Conservation (phyloP, 2,797 vertebrate species). For the Oreortyx pictus region DNA sequence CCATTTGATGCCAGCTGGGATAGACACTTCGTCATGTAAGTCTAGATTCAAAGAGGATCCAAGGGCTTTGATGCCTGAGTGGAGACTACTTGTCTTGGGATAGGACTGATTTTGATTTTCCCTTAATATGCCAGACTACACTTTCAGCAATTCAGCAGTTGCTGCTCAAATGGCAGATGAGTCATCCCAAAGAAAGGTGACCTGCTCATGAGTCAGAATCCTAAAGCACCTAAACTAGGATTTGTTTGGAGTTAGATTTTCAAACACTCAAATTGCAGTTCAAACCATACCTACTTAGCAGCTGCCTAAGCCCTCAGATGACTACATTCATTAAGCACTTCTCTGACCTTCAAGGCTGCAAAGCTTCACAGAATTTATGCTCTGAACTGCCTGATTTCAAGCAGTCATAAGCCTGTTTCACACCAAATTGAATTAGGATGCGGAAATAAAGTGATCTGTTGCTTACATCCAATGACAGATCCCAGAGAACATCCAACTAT, state of each 20-base stretch:
- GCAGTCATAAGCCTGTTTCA: neutral
- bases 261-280: neutral
- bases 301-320: neutral
- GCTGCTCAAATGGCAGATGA: slow-evolving; percentile 29
- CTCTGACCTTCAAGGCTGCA: neutral
- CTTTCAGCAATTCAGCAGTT: neutral
- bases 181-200: slow-evolving; percentile 32
- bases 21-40: slow-evolving; percentile 6
- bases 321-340: neutral
- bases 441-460: neutral
- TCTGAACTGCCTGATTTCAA: neutral
- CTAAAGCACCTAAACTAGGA: neutral
- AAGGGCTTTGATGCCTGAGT: neutral
- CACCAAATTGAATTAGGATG: neutral
- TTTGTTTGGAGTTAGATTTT: slow-evolving; percentile 11
- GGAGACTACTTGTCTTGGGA: neutral
- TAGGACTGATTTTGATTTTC: neutral
- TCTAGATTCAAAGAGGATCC: neutral
- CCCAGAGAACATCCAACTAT: neutral
- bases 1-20: neutral
- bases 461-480: neutral
- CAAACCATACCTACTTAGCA: neutral
- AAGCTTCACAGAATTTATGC: neutral
- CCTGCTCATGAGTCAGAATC: slow-evolving; percentile 47
- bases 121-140: neutral